Evolutionary conservation across 2,797 vertebrate species (phyloP), one percentile per base, ranked within the genome.

Genomic region (Echiichthys vipera): DNA sequence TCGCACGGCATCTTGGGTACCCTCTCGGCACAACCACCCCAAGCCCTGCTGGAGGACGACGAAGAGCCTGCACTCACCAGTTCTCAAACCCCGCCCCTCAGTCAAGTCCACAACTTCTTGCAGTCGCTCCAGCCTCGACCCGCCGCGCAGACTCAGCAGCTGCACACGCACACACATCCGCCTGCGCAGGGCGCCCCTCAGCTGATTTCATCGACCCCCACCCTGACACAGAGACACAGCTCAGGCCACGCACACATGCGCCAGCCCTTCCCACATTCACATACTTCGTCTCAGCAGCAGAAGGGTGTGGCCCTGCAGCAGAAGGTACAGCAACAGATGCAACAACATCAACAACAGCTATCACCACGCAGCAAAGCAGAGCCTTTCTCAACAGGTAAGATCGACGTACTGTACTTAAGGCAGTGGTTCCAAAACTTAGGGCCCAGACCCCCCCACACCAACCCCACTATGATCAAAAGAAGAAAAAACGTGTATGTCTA

Each of bases 51-150:
- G 70, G 93, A 95, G 81, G 93, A 94, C 12, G 93, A 94, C 13
- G 93, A 94, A 1, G 93, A 94, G 86, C 84, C 84, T 0, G 61
- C 84, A 1, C 67, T 78, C 45, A 40, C 49, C 50, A 81, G 58
- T 4, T 68, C 87, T 0, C 85, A 84, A 2, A 85, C 84, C 27
- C 71, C 84, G 2, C 85, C 89, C 5, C 83, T 93, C 53, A 95
- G 94, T 81, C 96, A 97, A 86, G 95, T 96, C 87, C 95, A 96
- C 76, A 92, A 90, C 72, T 96, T 96, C 84, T 80, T 93, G 80
- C 92, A 93, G 87, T 90, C 92, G 6, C 86, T 93, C 5, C 90
- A 91, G 51, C 10, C 71, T 8, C 81, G 89, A 5, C 58, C 87
- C 14, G 7, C 65, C 27, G n/a, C 65, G 3, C 91, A 74, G 71